phyloP scores from a whole-genome alignment of 2,888 invertebrate genomes.

The Crioceris asparagi region DNA sequence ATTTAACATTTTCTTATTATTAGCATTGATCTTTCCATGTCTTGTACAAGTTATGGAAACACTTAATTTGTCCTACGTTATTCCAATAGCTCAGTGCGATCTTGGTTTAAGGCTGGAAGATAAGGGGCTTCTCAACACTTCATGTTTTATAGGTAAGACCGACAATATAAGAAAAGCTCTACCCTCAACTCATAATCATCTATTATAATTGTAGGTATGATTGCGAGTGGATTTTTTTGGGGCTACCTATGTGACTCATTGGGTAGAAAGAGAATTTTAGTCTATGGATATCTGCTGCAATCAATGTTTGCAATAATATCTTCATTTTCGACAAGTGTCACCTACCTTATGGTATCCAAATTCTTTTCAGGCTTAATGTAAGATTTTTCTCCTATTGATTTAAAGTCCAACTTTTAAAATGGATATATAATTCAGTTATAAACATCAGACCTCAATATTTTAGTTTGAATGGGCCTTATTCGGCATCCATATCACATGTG shows the following conservation, averaged over 20 bases:
- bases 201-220: conserved; percentile 50
- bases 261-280: conserved; percentile 54
- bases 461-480: conserved; percentile 22
- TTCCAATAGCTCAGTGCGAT: conserved; percentile 65
- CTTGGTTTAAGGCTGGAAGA: conserved; percentile 53
- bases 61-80: conserved; percentile 58
- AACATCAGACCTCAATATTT: no score
- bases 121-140: conserved; percentile 59
- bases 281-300: conserved; percentile 53
- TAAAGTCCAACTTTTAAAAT: no score
- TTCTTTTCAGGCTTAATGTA: conserved; percentile 36
- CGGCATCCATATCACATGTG: conserved; percentile 39
- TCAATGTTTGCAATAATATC: conserved; percentile 51
- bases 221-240: conserved; percentile 62
- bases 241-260: conserved; percentile 65
- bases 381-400: no score
- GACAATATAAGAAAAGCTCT: background rate
- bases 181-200: background rate
- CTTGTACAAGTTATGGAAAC: conserved; percentile 61
- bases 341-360: conserved; percentile 56
- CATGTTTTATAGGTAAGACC: conserved; percentile 55
- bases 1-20: conserved; percentile 48
- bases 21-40: conserved; percentile 51
- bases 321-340: conserved; percentile 53
- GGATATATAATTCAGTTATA: no score